phyloP scores from a whole-genome alignment of 35 echinoderm and acorn worm species.

The Heliocidaris tuberculata region DNA sequence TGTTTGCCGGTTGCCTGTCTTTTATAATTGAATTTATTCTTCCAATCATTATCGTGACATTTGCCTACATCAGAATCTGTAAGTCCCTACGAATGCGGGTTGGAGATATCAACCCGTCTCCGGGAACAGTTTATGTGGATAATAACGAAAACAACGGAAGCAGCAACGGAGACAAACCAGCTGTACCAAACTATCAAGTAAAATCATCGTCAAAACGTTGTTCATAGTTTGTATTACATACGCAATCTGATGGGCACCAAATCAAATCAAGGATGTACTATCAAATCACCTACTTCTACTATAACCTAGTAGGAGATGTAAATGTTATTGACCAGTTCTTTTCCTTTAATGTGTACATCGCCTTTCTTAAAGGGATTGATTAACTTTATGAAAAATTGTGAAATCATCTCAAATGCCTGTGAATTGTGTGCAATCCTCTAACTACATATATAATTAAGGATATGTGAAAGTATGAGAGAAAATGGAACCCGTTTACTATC shows the following conservation, averaged over 20 bases:
- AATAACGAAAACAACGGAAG: background rate
- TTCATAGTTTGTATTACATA: background rate
- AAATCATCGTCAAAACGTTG: background rate
- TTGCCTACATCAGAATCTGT: background rate
- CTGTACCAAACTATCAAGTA: background rate
- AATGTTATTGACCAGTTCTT: background rate
- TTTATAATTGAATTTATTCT: background rate
- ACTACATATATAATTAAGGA: too few species aligned
- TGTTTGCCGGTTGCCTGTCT: background rate
- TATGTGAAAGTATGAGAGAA: too few species aligned
- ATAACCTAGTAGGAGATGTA: background rate
- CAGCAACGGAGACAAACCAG: background rate
- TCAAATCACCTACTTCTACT: background rate
- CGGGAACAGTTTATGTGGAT: too few species aligned
- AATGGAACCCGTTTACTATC: too few species aligned
- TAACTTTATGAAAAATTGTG: too few species aligned
- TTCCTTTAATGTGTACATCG: background rate
- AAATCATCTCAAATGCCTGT: too few species aligned
- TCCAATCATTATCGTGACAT: background rate
- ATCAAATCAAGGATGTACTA: too few species aligned
- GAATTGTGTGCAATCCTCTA: too few species aligned
- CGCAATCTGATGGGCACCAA: background rate
- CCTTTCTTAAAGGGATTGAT: too few species aligned
- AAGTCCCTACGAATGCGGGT: background rate
- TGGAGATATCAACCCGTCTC: background rate